A percentile compares a stretch with the other conserved stretches of the same genome.
These are phyloP conservation scores for Danio rerio DNA, from an alignment of 2,113 vertebrate species.

Conservation along the genomic window GRCz12tu NC_133189.1:19591501-19592000, in stretches of 20 bases:
- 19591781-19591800: not conserved
- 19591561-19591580: slow-evolving; percentile 21
- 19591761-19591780: slow-evolving; percentile 32
- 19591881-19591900: slow-evolving; percentile 13
- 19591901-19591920: not conserved
- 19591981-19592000: too few relatives aligned
- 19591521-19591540: slow-evolving; percentile 11
- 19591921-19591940: not conserved
- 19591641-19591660: slow-evolving; percentile 33
- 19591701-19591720: slow-evolving; percentile 48
- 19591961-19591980: too few relatives aligned
- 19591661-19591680: slow-evolving; percentile 39
- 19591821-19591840: slow-evolving; percentile 21
- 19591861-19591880: not conserved
- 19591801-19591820: slow-evolving; percentile 39
- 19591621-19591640: slow-evolving; percentile 25
- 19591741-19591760: slow-evolving; percentile 21
- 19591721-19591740: slow-evolving; percentile 47
- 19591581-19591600: slow-evolving; percentile 30
- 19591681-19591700: slow-evolving; percentile 50
- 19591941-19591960: too few relatives aligned
- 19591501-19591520: slow-evolving; percentile 10
- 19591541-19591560: slow-evolving; percentile 3
- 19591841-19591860: slow-evolving; percentile 16
- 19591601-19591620: slow-evolving; percentile 27